phyloP scores from a whole-genome alignment of 1,140 invertebrate genomes.

The Aphis craccivora region DNA sequence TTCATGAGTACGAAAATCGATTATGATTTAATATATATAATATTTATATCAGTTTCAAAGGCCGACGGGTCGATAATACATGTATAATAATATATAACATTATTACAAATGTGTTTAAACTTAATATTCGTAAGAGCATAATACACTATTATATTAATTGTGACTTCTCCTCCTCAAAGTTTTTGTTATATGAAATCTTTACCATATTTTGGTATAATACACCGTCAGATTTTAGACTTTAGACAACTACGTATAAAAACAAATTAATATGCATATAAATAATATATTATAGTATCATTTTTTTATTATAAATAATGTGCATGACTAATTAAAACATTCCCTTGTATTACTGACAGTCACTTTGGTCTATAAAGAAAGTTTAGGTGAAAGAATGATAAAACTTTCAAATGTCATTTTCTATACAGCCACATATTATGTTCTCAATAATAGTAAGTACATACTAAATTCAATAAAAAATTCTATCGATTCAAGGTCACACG shows the following conservation, averaged over 20 bases:
- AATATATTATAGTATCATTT: neutral
- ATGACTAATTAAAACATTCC: slow-evolving; percentile 8
- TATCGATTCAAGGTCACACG: neutral
- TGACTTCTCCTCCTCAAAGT: neutral
- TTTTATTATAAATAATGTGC: neutral
- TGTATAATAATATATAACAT: neutral
- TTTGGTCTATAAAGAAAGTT: slow-evolving; percentile 19
- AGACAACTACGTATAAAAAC: neutral
- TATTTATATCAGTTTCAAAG: slow-evolving; percentile 11
- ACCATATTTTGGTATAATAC: neutral
- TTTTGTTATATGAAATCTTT: neutral
- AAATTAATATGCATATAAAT: neutral
- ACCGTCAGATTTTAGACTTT: neutral
- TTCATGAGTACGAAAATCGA: neutral
- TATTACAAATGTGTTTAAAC: neutral
- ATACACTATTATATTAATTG: neutral
- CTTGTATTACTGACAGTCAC: neutral
- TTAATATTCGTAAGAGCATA: neutral
- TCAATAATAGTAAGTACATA: neutral
- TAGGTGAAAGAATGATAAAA: slow-evolving; percentile 26
- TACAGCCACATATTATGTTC: neutral
- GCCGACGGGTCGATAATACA: neutral
- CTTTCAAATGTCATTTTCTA: neutral
- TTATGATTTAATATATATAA: neutral
- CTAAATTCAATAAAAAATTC: neutral